phyloP scores from a whole-genome alignment of 1,140 invertebrate genomes.

The Antheraea mylitta region DNA sequence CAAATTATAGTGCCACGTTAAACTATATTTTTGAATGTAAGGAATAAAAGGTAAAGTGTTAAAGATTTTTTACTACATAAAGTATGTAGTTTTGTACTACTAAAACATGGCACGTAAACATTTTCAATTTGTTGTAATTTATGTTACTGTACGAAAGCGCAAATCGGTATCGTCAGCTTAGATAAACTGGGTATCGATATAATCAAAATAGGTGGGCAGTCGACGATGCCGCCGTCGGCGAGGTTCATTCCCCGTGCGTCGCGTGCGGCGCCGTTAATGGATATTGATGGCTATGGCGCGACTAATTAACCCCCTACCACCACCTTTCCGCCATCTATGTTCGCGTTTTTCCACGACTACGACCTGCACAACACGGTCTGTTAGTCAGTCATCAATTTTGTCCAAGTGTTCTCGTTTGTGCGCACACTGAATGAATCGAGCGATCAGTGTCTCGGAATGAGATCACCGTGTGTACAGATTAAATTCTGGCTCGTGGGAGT shows the following conservation, averaged over 20 bases:
- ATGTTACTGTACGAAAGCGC: conserved; percentile 40
- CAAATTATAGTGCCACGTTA: too few species aligned
- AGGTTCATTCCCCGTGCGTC: conserved; percentile 37
- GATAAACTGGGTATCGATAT: conserved; percentile 44
- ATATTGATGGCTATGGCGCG: conserved; percentile 70
- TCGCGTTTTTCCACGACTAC: conserved; percentile 31
- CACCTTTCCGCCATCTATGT: conserved; percentile 43
- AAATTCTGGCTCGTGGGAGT: conserved; percentile 34
- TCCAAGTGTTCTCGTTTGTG: conserved; percentile 34
- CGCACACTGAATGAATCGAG: conserved; percentile 34
- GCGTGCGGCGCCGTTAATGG: conserved; percentile 75
- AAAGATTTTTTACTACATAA: too few species aligned
- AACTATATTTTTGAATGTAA: too few species aligned
- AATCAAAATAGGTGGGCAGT: conserved; percentile 32
- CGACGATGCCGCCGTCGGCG: conserved; percentile 20
- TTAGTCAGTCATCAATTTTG: conserved; percentile 40
- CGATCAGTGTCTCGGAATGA: conserved; percentile 38
- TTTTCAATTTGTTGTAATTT: conserved; percentile 14
- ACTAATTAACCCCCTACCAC: conserved; percentile 65
- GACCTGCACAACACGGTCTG: conserved; percentile 23
- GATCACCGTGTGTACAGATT: conserved; percentile 40
- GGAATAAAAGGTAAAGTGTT: too few species aligned
- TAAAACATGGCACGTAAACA: not conserved
- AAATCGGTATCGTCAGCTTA: conserved; percentile 51
- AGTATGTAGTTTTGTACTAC: too few species aligned